phyloP scores from a whole-genome alignment of 2,113 vertebrate genomes.

The Suricata suricatta region DNA sequence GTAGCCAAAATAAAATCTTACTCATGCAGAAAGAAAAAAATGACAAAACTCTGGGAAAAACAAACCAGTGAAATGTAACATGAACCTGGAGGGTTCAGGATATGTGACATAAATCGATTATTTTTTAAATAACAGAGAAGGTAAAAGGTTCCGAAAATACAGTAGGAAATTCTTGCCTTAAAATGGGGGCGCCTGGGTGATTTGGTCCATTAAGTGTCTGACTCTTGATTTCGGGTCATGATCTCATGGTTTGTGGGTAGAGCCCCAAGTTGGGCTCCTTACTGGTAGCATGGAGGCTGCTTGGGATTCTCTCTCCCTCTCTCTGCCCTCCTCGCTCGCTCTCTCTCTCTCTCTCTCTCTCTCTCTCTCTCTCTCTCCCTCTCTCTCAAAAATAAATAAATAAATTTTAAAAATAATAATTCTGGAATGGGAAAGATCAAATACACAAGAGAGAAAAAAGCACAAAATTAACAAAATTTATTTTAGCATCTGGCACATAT shows the following conservation, averaged over 20 bases:
- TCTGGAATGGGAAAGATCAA: background rate
- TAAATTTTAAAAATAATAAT: background rate
- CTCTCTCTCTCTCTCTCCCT: too few species aligned
- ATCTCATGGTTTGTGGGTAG: too few species aligned
- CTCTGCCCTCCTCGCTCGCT: too few species aligned
- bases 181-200: background rate
- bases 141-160: background rate
- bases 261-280: too few species aligned
- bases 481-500: background rate
- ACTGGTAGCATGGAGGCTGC: too few species aligned
- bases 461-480: background rate
- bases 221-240: too few species aligned
- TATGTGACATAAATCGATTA: background rate
- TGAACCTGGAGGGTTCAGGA: background rate
- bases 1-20: conserved; percentile 30
- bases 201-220: too few species aligned
- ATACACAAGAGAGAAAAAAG: background rate
- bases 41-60: background rate
- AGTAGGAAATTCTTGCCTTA: background rate
- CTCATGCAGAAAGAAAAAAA: background rate
- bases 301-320: too few species aligned
- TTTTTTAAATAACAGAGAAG: background rate
- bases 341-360: too few species aligned
- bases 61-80: background rate
- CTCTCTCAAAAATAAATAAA: too few species aligned